phyloP scores from a whole-genome alignment of 1,140 invertebrate species.

The Drosophila novamexicana region DNA sequence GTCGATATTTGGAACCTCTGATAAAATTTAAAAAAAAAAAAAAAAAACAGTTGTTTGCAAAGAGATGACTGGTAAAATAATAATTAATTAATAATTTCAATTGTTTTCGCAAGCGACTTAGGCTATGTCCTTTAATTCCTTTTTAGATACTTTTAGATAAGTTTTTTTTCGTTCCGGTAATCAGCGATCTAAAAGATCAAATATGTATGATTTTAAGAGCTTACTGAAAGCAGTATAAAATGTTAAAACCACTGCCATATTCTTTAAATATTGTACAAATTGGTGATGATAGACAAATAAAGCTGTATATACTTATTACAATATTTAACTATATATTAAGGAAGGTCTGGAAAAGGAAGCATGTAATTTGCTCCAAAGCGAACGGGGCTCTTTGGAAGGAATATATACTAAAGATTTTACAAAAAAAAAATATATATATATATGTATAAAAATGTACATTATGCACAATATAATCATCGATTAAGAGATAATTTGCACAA shows the following conservation, averaged over 20 bases:
- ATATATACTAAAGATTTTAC: constrained; percentile 1
- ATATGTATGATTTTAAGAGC: no score
- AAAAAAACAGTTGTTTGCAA: no score
- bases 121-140: no score
- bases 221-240: constrained; percentile 5
- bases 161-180: no score
- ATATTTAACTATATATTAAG: not conserved
- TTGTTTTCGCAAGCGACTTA: no score
- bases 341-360: constrained; percentile 14
- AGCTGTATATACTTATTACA: not conserved
- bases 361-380: not conserved
- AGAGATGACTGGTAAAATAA: no score
- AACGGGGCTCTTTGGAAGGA: not conserved
- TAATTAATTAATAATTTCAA: no score
- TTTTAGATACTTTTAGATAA: no score
- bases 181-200: no score
- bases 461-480: constrained; percentile 21
- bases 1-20: no score
- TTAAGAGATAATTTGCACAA: constrained; percentile 1
- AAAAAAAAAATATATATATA: constrained; percentile 5
- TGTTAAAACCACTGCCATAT: constrained; percentile 6
- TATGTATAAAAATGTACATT: constrained; percentile 4
- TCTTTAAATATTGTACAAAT: not conserved
- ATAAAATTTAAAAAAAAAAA: no score
- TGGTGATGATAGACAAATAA: not conserved